phyloP scores from a whole-genome alignment of 1,140 invertebrate genomes.

The Pseudoatta argentina region DNA sequence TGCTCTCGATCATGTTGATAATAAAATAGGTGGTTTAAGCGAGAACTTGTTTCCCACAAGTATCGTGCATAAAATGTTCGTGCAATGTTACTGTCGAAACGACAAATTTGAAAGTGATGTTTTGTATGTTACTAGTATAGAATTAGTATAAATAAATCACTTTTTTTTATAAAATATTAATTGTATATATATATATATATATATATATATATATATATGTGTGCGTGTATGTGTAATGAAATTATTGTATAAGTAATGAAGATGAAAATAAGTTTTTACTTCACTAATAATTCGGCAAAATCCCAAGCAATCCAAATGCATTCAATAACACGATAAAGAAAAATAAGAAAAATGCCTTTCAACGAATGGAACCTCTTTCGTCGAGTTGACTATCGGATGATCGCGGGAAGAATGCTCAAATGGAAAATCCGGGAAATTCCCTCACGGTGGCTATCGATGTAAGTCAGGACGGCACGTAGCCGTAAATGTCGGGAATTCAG shows the following conservation, averaged over 20 bases:
- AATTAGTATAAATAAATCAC: not conserved
- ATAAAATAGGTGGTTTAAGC: constrained; percentile 2
- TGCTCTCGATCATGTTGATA: constrained; percentile 23
- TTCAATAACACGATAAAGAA: constrained; percentile 1
- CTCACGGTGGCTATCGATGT: constrained; percentile 53
- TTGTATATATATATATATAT: not conserved
- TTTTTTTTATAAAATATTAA: not conserved
- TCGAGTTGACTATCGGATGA: constrained; percentile 41
- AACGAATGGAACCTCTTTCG: constrained; percentile 30
- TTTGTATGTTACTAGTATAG: not conserved
- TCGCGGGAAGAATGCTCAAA: constrained; percentile 53
- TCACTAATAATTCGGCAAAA: not conserved
- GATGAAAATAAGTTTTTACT: not conserved
- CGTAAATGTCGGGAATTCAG: constrained; percentile 48
- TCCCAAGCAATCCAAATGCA: not conserved
- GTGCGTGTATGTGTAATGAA: too few species aligned
- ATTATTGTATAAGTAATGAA: not conserved
- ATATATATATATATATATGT: too few species aligned
- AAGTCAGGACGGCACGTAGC: constrained; percentile 58
- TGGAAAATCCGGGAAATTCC: constrained; percentile 56
- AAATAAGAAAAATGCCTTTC: constrained; percentile 1
- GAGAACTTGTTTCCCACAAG: not conserved
- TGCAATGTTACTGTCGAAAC: not conserved
- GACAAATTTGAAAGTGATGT: not conserved
- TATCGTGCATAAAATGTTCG: not conserved